These are phyloP conservation scores for Psephotus haematonotus DNA, from an alignment of 2,113 vertebrate species.

Conservation along the genomic window DNA sequence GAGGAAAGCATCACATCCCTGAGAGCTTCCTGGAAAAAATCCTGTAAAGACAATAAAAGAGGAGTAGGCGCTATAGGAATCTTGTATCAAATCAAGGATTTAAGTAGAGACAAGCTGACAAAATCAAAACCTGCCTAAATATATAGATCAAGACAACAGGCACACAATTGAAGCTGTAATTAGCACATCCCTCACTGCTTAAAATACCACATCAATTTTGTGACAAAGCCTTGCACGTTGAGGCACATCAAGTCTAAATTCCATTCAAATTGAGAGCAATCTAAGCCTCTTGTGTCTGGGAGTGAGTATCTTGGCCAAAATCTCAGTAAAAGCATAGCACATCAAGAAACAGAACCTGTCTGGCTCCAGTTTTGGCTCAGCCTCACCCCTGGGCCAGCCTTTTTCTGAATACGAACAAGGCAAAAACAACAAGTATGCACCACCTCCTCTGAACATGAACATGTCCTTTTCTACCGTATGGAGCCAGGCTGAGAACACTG, in stretches of 20 bases:
- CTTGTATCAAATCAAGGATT: background rate
- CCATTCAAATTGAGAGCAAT: background rate
- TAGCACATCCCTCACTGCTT: background rate
- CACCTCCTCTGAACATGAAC: background rate
- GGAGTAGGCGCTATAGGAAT: background rate
- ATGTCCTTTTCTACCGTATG: background rate
- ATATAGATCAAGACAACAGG: background rate
- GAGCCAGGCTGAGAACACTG: background rate
- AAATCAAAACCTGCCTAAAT: background rate
- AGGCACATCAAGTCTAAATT: background rate
- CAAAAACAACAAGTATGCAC: background rate
- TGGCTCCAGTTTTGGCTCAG: background rate
- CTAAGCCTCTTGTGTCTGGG: background rate
- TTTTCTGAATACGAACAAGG: background rate
- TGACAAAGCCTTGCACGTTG: background rate
- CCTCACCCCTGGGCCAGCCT: background rate
- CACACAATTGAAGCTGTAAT: too few relatives aligned
- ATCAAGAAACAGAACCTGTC: background rate
- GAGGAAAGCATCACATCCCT: conserved; percentile 97
- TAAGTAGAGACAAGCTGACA: background rate
- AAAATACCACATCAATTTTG: background rate
- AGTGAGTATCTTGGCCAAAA: background rate
- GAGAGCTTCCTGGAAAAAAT: conserved; percentile 96
- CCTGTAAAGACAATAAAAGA: conserved; percentile 72
- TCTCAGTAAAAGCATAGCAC: background rate